Base-by-base conservation (phyloP, 1,140 invertebrate genomes). In the Papilio dardanus region DNA sequence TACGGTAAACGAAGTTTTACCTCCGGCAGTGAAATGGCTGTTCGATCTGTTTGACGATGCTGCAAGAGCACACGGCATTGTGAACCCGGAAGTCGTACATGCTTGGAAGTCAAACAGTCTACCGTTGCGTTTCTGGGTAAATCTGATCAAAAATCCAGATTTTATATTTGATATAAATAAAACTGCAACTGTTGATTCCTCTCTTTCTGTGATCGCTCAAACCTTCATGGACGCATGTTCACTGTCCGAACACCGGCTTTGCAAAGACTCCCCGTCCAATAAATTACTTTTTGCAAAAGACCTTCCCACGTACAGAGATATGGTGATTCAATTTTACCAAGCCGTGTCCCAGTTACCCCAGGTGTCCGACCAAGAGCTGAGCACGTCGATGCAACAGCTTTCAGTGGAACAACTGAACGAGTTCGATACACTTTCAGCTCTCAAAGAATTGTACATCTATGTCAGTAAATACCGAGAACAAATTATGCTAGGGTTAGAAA, bases 21-120 rank as follows among this genome's bases (percentile, higher is more conserved):
- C 98, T 0, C 97, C 97, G 19, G 97, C 98, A 50, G 96, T 99
- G 0, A 99, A 99, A 91, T 99, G 98, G 98, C 91, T 99, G 7
- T 99, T 99, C 90, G 98, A 99, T 94, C 94, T 99, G 24, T 94
- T 99, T 71, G 98, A 99, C 90, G 97, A 98, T 77, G 97, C 97
- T 1, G 98, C 98, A 0, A 95, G 96, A 76, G 94, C 96, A 74
- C 97, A 99, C 85, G 96, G 96, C 37, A 98, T 99, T 50, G 94
- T 96, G 69, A 94, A 94, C 79, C 96, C 97, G 0, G 98, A 99
- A 93, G 97, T 99, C 46, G 95, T 99, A 1, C 98, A 99, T 89
- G 97, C 98, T 1, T 99, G 98, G 98, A 99, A 99, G 94, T 98
- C 97, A 1, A 99, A 99, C 82, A 98, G 98, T 94, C 95, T 99